These are phyloP conservation scores for Diploptera punctata DNA, from an alignment of 2,888 invertebrate species.

Conservation along the genomic window DNA sequence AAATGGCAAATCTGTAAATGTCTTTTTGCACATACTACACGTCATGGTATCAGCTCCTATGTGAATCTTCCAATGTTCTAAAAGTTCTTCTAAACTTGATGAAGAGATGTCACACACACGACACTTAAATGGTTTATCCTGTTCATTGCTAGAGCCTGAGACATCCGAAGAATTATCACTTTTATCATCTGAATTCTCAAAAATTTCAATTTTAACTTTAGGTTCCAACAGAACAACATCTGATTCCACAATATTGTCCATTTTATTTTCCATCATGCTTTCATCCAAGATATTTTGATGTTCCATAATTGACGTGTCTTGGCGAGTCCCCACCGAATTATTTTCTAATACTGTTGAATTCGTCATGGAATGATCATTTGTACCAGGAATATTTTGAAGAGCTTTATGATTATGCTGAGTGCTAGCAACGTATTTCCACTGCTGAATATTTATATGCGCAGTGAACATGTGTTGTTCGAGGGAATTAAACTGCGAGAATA, in stretches of 20 bases:
- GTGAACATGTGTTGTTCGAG: constrained; percentile 6
- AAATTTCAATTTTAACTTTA: neutral
- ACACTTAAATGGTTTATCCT: neutral
- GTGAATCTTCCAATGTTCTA: constrained; percentile 9
- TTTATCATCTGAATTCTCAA: neutral
- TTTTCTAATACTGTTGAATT: neutral
- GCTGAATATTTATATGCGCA: neutral
- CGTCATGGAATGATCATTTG: neutral
- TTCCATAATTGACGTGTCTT: neutral
- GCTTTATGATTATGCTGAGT: neutral
- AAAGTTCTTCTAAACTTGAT: neutral
- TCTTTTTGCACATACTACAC: constrained; percentile 3
- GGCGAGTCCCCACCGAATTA: neutral
- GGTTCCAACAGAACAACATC: neutral
- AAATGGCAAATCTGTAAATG: constrained; percentile 7
- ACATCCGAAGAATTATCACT: neutral
- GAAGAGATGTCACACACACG: neutral
- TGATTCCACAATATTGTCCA: neutral
- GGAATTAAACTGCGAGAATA: neutral
- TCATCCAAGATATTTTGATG: neutral
- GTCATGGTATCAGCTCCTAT: neutral
- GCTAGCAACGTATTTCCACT: neutral
- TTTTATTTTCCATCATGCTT: neutral
- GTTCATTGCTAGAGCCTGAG: neutral
- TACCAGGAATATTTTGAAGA: neutral